These are phyloP conservation scores for Flexamia atlantica DNA, from an alignment of 2,888 invertebrate species.

Conservation along the genomic window DNA sequence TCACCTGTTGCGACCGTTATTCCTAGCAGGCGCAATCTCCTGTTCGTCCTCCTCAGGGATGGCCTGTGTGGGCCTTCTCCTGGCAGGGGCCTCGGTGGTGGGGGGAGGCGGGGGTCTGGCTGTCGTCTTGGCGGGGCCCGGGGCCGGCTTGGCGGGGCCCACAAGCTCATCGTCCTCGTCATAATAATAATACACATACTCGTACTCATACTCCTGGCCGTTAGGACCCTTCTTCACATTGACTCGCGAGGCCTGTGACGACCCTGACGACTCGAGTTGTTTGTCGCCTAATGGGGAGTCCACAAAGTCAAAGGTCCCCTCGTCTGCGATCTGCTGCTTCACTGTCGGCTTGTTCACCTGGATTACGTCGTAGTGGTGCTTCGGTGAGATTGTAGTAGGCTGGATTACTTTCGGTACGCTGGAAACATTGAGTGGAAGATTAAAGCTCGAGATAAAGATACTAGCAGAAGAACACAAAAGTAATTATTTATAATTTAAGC, in stretches of 20 bases:
- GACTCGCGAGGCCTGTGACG: slow-evolving; percentile 81
- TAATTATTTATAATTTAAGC: too few species aligned
- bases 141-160: slow-evolving; percentile 66
- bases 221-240: slow-evolving; percentile 93
- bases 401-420: slow-evolving; percentile 5
- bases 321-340: slow-evolving; percentile 63
- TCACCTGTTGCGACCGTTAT: slow-evolving; percentile 47
- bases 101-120: slow-evolving; percentile 55
- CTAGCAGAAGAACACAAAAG: too few species aligned
- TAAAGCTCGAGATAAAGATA: too few species aligned
- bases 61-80: slow-evolving; percentile 21
- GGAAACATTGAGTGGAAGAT: slow-evolving; percentile 2
- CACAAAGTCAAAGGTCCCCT: slow-evolving; percentile 71
- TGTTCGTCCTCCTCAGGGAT: slow-evolving; percentile 70
- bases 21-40: slow-evolving; percentile 1
- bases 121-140: slow-evolving; percentile 65
- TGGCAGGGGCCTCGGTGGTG: slow-evolving; percentile 57
- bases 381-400: slow-evolving; percentile 42
- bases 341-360: slow-evolving; percentile 65
- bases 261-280: slow-evolving; percentile 69
- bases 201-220: slow-evolving; percentile 94
- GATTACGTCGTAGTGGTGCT: slow-evolving; percentile 66
- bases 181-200: slow-evolving; percentile 94
- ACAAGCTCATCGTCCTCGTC: slow-evolving; percentile 83
- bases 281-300: slow-evolving; percentile 71